phyloP scores from a whole-genome alignment of 2,797 vertebrate species.

The Epinephelus coioides region DNA sequence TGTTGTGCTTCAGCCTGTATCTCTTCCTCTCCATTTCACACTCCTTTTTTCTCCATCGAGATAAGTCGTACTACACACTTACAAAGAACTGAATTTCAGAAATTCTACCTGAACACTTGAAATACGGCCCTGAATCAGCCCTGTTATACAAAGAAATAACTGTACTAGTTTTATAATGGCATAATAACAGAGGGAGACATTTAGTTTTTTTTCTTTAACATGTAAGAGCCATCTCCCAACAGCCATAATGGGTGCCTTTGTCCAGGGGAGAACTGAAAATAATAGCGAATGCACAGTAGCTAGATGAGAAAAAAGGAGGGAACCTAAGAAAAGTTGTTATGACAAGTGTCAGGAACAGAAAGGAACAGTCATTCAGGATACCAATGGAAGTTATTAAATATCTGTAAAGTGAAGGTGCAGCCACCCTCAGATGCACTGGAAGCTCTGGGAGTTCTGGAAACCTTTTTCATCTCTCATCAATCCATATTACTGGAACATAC shows the following conservation, averaged over 20 bases:
- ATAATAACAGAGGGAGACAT: neutral
- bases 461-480: neutral
- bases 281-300: neutral
- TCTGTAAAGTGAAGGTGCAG: neutral
- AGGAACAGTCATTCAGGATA: neutral
- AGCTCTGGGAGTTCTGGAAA: neutral
- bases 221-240: neutral
- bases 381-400: neutral
- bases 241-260: neutral
- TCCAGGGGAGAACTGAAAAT: neutral
- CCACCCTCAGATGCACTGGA: neutral
- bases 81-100: neutral
- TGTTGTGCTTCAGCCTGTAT: constrained; percentile 9
- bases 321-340: no score
- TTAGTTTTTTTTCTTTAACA: neutral
- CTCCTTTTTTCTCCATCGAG: neutral
- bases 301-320: neutral
- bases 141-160: neutral
- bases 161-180: neutral
- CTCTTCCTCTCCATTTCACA: constrained; percentile 22
- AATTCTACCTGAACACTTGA: neutral
- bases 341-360: neutral
- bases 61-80: neutral
- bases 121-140: neutral
- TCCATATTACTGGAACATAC: neutral